Evolutionary conservation across 2,888 invertebrate genomes (phyloP), one percentile per base, ranked within the genome.

Genomic region (Nemapogon koenigi): DNA sequence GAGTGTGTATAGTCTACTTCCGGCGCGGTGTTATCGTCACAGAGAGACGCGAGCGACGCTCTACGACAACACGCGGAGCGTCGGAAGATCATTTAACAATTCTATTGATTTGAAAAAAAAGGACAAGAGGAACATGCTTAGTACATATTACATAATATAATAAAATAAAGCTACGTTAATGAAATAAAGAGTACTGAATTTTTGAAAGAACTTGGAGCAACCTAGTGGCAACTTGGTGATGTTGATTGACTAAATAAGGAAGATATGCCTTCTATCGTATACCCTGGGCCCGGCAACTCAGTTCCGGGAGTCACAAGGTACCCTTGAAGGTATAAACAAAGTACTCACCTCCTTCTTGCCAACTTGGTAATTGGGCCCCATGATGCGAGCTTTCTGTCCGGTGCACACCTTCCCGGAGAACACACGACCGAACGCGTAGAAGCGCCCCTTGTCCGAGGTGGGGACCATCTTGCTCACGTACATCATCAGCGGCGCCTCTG

Each of bases 381-480:
- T 97, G 75, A 99, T 98, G 59, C 98, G 90, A 44, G 94, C 96
- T 79, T 94, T 95, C 84, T 88, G 87, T 41, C 94, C 95, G 40
- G 94, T 94, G 49, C 88, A 81, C 6, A 91, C 89, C 73, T 90
- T 94, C 57, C 99, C 99, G 51, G 98, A 93, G 85, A 99, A 99
- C 18, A 99, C 99, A 79, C 99, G 97, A 36, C 99, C 99, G 71
- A 99, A 99, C 43, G 99, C 99, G 78, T 97, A 99, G 89, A 99
- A 99, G 66, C 99, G 91, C 45, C 99, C 99, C 83, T 99, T 99
- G 78, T 99, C 99, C 10, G 95, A 90, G 11, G 99, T 99, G 50
- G 99, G 99, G 68, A 99, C 99, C 99, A 99, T 99, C 82, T 99
- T 99, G 35, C 97, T 97, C 50, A 99, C 86, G 86, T 99, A 99